Base-by-base conservation (phyloP, 2,888 invertebrate species). In the Eilema griseolum region DNA sequence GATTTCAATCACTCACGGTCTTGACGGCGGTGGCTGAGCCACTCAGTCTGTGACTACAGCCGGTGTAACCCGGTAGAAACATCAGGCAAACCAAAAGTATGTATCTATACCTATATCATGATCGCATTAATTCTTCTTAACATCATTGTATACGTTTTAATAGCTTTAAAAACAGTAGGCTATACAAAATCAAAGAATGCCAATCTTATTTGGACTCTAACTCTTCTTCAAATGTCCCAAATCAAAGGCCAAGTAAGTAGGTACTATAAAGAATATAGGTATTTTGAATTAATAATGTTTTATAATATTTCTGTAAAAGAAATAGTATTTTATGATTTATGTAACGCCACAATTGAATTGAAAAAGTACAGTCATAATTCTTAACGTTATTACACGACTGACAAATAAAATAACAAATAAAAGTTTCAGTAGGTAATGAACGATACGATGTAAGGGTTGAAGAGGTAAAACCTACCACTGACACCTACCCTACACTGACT, bases 361-460 rank as follows among this genome's bases (percentile, higher is more conserved):
- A 57, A 63, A 73, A 68, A 56, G 60, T 72, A 76, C 68, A 72
- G 70, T 65, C 71, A 75, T 62, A 71, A 73, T 74, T 62, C 63
- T 70, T 74, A 70, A 76, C 65, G 61, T 70, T 66, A 66, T 61
- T 66, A 72, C 24, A 31, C 63, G 37, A 73, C 61, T 37, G 70
- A 72, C 70, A 73, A 76, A 71, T 68, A 76, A 77, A 74, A 79
- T 81, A 81, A 80, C 79, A 74, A 83, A 83, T 85, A 83, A 90
- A 89, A 93, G 93, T 93, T 93, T 94, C 88, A 89, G 62, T n/a
- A n/a, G n/a, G n/a, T 68, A 85, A 85, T 83, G 85, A 71, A 79
- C 81, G 79, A 56, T 10, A 14, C 11, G 1, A 14, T 12, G 28
- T 63, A 46, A 61, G 23, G 16, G 41, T 24, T 37, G 23, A 61